Percentiles rank a stretch among this genome's conserved stretches.
Conservation (phyloP, 2,113 vertebrate genomes). For the Melanocharis versteri region DNA sequence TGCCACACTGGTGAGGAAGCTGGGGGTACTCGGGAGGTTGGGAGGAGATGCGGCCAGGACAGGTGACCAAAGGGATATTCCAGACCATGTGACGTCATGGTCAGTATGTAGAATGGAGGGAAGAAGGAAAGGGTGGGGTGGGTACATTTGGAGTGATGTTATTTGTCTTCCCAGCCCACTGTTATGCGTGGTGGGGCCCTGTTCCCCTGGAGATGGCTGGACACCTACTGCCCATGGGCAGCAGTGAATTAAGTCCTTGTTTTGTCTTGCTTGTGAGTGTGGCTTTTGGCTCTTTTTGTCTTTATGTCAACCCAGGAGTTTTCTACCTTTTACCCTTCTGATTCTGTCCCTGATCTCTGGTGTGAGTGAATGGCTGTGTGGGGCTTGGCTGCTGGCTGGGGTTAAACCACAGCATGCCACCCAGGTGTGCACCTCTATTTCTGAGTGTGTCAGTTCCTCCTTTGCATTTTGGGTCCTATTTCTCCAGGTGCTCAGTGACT, state of each 20-base stretch:
- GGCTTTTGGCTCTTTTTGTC: neutral
- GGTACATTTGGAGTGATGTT: accelerated
- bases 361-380: neutral
- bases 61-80: neutral
- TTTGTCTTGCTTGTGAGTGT: neutral
- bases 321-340: neutral
- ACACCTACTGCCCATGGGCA: neutral
- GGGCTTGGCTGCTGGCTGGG: neutral
- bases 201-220: neutral
- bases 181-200: neutral
- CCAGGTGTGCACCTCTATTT: neutral
- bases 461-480: neutral
- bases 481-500: neutral
- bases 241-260: neutral
- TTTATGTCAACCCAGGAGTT: neutral
- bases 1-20: neutral
- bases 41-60: neutral
- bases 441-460: neutral
- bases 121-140: neutral
- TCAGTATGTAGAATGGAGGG: neutral
- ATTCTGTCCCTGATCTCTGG: accelerated
- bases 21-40: neutral
- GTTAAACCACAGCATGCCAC: neutral
- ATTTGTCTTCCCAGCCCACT: neutral
- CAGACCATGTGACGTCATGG: neutral